These are phyloP conservation scores for Cercopithecus mona DNA, from an alignment of 2,113 vertebrate species.

Conservation along the genomic window DNA sequence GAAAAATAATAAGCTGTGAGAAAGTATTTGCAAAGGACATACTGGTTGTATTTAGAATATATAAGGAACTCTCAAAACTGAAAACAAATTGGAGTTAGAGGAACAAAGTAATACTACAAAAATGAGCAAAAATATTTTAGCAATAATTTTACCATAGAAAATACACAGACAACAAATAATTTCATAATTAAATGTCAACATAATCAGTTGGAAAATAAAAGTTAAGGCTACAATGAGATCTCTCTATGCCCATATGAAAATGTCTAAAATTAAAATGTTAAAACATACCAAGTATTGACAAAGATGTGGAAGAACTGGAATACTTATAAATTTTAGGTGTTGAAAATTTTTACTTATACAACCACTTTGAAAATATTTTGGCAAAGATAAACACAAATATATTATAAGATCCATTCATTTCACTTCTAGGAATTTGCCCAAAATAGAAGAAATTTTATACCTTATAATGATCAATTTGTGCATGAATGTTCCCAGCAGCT, in stretches of 20 bases:
- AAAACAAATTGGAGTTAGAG: neutral
- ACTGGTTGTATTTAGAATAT: too few relatives aligned
- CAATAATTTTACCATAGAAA: neutral
- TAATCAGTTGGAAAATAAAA: neutral
- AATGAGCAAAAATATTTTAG: neutral
- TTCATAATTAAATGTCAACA: neutral
- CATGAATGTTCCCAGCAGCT: neutral
- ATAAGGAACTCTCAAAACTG: too few relatives aligned
- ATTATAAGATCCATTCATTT: neutral
- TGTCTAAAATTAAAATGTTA: neutral
- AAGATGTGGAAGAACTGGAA: neutral
- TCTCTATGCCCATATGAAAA: neutral
- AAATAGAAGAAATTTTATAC: neutral
- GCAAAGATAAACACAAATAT: neutral
- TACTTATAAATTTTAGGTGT: neutral
- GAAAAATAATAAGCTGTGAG: too few relatives aligned
- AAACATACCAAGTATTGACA: neutral
- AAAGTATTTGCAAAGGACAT: too few relatives aligned
- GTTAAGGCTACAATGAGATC: neutral
- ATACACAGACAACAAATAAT: neutral
- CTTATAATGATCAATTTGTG: neutral
- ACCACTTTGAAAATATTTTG: neutral
- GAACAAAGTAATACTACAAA: neutral
- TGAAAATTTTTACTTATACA: neutral
- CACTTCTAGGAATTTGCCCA: neutral